Percentiles rank a stretch among this genome's conserved stretches.
Evolutionary conservation across 2,888 invertebrate genomes (phyloP).

Genomic region (Campaea margaritaria): DNA sequence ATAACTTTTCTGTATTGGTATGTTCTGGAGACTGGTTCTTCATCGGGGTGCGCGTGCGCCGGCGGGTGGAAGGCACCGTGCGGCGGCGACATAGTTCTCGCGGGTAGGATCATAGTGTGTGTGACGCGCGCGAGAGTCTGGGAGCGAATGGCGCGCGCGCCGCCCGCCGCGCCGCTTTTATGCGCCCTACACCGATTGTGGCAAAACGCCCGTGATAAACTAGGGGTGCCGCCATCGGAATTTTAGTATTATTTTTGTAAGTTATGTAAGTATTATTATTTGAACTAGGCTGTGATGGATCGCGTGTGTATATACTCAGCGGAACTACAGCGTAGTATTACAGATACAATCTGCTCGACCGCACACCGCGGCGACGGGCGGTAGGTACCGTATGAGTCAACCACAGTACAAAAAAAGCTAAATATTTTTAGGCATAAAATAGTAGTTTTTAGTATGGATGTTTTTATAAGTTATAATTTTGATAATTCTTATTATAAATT

Average conservation of each 20-base stretch:
- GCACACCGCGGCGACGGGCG: no score
- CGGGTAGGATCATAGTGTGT: slow-evolving; percentile 76
- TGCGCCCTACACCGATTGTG: slow-evolving; percentile 83
- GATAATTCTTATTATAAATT: no score
- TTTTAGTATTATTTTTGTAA: slow-evolving; percentile 12
- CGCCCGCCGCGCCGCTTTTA: slow-evolving; percentile 72
- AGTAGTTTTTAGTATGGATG: no score
- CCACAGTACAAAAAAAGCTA: no score
- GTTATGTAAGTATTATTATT: neutral
- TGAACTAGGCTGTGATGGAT: neutral
- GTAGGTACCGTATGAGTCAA: no score
- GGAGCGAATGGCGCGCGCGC: slow-evolving; percentile 82
- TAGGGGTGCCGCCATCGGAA: slow-evolving; percentile 69
- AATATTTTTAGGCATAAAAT: no score
- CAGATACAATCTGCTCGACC: no score
- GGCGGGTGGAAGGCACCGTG: slow-evolving; percentile 82
- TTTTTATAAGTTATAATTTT: no score
- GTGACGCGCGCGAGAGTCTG: slow-evolving; percentile 76
- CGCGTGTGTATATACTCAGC: no score
- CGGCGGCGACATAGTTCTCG: slow-evolving; percentile 80
- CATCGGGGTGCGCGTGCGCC: slow-evolving; percentile 73
- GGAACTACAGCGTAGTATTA: no score
- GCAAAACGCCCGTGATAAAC: slow-evolving; percentile 84
- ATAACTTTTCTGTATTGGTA: slow-evolving; percentile 97
- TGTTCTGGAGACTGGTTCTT: slow-evolving; percentile 92